phyloP scores from a whole-genome alignment of 2,113 vertebrate species.

The Entomyzon cyanotis region DNA sequence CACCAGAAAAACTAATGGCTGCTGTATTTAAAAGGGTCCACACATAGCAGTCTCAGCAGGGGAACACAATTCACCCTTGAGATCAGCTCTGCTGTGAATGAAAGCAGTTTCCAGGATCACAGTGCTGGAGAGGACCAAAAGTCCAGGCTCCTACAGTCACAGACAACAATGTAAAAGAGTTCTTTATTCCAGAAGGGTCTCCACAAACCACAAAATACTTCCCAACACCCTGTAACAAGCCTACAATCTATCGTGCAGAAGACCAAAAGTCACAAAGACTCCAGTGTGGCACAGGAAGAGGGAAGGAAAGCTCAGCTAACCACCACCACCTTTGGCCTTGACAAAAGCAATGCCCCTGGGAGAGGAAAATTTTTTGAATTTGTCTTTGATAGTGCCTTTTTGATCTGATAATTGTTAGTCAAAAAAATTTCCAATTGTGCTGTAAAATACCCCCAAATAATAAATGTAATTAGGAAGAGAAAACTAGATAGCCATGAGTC shows the following conservation, averaged over 20 bases:
- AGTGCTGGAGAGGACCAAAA: background rate
- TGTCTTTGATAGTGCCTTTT: background rate
- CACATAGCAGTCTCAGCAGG: background rate
- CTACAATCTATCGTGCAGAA: background rate
- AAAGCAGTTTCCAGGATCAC: background rate
- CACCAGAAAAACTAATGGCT: background rate
- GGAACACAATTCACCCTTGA: background rate
- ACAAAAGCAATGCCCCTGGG: background rate
- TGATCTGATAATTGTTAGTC: background rate
- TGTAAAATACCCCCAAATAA: background rate
- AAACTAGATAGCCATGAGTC: background rate
- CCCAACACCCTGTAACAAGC: constrained; percentile 18
- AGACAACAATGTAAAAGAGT: background rate
- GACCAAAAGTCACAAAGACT: constrained; percentile 14
- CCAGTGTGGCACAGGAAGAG: background rate
- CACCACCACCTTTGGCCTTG: background rate
- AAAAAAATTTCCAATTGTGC: background rate
- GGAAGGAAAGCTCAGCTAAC: background rate
- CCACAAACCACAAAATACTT: constrained; percentile 45
- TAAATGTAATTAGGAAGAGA: background rate
- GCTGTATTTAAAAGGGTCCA: background rate
- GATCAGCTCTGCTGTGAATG: background rate
- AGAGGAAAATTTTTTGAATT: background rate
- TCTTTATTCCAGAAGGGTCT: background rate
- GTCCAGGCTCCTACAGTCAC: background rate